Conservation (phyloP, 2,113 vertebrate genomes). For the Dissostichus mawsoni region DNA sequence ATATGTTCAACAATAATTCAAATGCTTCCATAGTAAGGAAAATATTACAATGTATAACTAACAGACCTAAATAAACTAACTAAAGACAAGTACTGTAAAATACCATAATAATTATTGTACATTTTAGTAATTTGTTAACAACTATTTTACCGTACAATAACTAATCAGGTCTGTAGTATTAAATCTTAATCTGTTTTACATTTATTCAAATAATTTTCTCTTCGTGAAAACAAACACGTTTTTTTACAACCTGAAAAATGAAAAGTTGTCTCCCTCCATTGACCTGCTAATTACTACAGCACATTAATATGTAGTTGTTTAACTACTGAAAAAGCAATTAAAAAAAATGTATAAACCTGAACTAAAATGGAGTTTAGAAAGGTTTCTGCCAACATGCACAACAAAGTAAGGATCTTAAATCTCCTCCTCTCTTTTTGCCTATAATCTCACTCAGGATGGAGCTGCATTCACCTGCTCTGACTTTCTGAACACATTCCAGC, state of each 20-base stretch:
- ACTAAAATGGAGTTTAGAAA: not conserved
- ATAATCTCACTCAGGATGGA: not conserved
- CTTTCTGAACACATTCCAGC: constrained; percentile 48
- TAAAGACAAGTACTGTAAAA: too few species aligned
- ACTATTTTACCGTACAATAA: too few species aligned
- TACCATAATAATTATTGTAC: too few species aligned
- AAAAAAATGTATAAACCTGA: not conserved
- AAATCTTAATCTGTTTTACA: too few species aligned
- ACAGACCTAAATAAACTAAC: too few species aligned
- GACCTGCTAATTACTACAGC: not conserved
- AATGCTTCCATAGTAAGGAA: not conserved
- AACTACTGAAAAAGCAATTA: not conserved
- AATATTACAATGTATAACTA: not conserved
- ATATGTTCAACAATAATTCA: not conserved
- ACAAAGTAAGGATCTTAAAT: not conserved
- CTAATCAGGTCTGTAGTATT: too few species aligned
- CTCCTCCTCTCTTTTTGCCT: not conserved
- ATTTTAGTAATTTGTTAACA: too few species aligned
- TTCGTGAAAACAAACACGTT: not conserved
- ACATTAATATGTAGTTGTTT: not conserved
- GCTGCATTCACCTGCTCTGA: constrained; percentile 14
- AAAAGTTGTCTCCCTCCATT: not conserved
- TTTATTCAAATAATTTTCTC: too few species aligned
- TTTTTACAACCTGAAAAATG: not conserved
- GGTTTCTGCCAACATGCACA: not conserved